Base-by-base conservation (phyloP, 2,888 invertebrate genomes). In the Cancer borealis region DNA sequence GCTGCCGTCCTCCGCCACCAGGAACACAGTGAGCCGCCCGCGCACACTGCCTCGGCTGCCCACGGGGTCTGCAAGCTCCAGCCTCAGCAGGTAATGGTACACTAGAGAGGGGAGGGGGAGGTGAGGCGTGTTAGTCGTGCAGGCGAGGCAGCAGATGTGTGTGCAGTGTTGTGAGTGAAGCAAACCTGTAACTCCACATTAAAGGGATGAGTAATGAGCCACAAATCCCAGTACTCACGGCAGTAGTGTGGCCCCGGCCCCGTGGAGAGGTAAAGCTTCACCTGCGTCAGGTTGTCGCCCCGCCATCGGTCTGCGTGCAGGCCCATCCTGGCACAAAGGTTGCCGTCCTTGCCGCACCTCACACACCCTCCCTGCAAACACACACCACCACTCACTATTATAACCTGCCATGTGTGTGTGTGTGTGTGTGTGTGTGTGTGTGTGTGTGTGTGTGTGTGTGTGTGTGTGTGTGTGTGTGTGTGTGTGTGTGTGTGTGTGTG, bases 291-390 rank as follows among this genome's bases (percentile, higher is more conserved):
- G n/a, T 89, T 88, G 79, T 93, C 89, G 66, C 91, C 93, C 5
- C 6, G 30, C 95, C 95, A 95, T n/a, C 60, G 14, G 90, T 96
- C 95, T 0, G 96, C 95, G 8, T 93, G 92, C n/a, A 95, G 93
- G n/a, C 96, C 96, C 93, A 96, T 92, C 4, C 87, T 92, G 3
- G 96, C 95, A 60, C 96, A 96, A 21, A 90, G 79, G 3, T n/a
- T 60, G 6, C 94, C 94, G 49, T 93, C 66, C 5, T 49, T 26
- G 8, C 95, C 95, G 39, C 96, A 96, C 14, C n/a, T 88, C 46
- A 92, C 91, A 91, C 96, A 96, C 66, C 95, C 39, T 0, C 95
- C 96, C 95, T 95, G 92, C 5, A 54, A 17, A 89, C 47, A 49
- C 26, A 46, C 47, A 4, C 3, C 26, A 6, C 89, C 39, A 39